Evolutionary conservation across 2,888 invertebrate species (phyloP).

Genomic region (Tachina fera): DNA sequence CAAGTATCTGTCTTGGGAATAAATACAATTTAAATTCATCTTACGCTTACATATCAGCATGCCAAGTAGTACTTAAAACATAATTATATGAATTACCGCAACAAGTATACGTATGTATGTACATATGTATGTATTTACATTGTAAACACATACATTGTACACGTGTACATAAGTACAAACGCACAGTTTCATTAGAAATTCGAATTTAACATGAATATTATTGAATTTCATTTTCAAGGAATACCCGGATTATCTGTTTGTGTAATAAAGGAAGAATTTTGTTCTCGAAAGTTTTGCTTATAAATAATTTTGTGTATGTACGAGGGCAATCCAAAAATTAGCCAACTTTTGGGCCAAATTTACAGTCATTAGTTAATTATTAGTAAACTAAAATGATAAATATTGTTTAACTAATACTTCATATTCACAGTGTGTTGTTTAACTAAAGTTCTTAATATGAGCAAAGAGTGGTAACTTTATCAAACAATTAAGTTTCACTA

Average conservation of each 20-base stretch:
- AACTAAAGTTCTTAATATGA: too few relatives aligned
- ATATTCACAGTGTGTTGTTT: too few relatives aligned
- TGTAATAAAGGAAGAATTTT: not conserved
- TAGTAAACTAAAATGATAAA: too few relatives aligned
- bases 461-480: too few relatives aligned
- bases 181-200: conserved; percentile 17
- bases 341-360: too few relatives aligned
- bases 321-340: not conserved
- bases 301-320: not conserved
- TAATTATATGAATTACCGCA: conserved; percentile 26
- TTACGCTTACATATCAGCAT: conserved; percentile 17
- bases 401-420: too few relatives aligned
- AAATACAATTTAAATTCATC: conserved; percentile 48
- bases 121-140: too few relatives aligned
- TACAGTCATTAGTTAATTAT: too few relatives aligned
- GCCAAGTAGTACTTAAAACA: not conserved
- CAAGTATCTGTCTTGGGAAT: conserved; percentile 29
- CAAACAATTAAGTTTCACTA: too few relatives aligned
- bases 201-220: not conserved
- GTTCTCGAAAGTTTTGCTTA: too few relatives aligned
- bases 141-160: too few relatives aligned
- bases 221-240: not conserved
- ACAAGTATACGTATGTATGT: not conserved
- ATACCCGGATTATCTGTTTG: not conserved
- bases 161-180: not conserved